These are phyloP conservation scores for Cydia pomonella DNA, from an alignment of 1,140 invertebrate genomes.

Conservation along the genomic window DNA sequence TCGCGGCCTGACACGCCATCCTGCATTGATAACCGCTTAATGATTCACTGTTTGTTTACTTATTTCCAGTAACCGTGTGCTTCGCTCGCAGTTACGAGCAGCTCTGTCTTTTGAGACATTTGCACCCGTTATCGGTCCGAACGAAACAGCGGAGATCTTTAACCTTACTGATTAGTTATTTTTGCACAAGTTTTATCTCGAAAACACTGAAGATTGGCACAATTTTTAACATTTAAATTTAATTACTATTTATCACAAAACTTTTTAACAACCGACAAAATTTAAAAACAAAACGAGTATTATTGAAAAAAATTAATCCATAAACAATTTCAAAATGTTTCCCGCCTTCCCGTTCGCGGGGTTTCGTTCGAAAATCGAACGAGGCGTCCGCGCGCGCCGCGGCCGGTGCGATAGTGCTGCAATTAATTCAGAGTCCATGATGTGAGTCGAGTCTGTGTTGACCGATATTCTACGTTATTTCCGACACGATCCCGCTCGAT, in stretches of 20 bases:
- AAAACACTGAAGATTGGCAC: slow-evolving; percentile 12
- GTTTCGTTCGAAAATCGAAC: slow-evolving; percentile 47
- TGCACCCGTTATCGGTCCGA: slow-evolving; percentile 56
- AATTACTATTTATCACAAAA: slow-evolving; percentile 1
- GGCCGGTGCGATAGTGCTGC: slow-evolving; percentile 70
- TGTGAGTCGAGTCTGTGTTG: slow-evolving; percentile 67
- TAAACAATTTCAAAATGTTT: slow-evolving; percentile 48
- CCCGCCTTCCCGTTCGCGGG: slow-evolving; percentile 45
- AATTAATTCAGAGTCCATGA: slow-evolving; percentile 74
- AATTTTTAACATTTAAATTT: slow-evolving; percentile 2
- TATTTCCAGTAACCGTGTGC: slow-evolving; percentile 25
- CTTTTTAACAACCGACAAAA: not conserved
- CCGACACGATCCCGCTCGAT: slow-evolving; percentile 36
- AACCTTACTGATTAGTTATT: slow-evolving; percentile 31
- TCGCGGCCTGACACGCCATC: slow-evolving; percentile 72
- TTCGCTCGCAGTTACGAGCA: slow-evolving; percentile 37
- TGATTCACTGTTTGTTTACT: slow-evolving; percentile 58
- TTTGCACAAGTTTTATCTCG: slow-evolving; percentile 15
- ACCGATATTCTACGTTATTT: slow-evolving; percentile 80
- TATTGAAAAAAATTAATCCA: slow-evolving; percentile 47
- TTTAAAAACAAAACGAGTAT: not conserved
- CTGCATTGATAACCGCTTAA: slow-evolving; percentile 75
- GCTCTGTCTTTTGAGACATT: slow-evolving; percentile 65
- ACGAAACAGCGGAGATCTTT: slow-evolving; percentile 43
- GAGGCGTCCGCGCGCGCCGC: slow-evolving; percentile 71